Evolutionary conservation across 1,140 invertebrate species (phyloP), one percentile per base, ranked within the genome.

Genomic region (Eufriesea mexicana): DNA sequence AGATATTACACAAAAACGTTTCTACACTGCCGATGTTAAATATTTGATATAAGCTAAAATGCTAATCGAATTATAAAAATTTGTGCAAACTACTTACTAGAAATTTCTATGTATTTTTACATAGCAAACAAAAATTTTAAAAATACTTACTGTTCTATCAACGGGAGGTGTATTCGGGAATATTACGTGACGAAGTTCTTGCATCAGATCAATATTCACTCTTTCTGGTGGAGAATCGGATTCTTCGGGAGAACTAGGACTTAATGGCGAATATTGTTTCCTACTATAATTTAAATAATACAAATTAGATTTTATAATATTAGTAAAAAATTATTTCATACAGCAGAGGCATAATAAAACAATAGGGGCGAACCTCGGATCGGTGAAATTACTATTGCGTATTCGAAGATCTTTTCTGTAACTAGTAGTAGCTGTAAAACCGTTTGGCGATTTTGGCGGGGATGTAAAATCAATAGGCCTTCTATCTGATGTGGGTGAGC

Each of bases 111-210:
- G 16, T 16, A 47, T 25, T 59, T 28, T 2, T 57, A 20, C 12
- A n/a, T 62, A 59, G 10, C 5, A 76, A 66, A 64, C 75, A 16
- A 72, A 57, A 62, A 73, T 35, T 14, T 51, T 73, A 84, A 59
- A 73, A 80, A 78, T 62, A 94, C 94, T 95, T 93, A 96, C 95
- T 72, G 94, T 95, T 92, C 95, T 91, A 89, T 95, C 95, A 20
- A 95, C 94, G 35, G 95, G 93, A 42, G 95, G 95, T 51, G 92
- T 91, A 79, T 92, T 94, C 79, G 95, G 94, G 80, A 92, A 92
- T 88, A 96, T 94, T 42, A 96, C 94, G 91, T 96, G 95, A 85
- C 96, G 94, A 74, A 96, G 92, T 92, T 96, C 96, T 71, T 95
- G 95, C 95, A 96, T 96, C 64, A 96, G 91, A 92, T 96, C 96